Conservation (phyloP, 2,888 invertebrate species). For the Anodontia alba region DNA sequence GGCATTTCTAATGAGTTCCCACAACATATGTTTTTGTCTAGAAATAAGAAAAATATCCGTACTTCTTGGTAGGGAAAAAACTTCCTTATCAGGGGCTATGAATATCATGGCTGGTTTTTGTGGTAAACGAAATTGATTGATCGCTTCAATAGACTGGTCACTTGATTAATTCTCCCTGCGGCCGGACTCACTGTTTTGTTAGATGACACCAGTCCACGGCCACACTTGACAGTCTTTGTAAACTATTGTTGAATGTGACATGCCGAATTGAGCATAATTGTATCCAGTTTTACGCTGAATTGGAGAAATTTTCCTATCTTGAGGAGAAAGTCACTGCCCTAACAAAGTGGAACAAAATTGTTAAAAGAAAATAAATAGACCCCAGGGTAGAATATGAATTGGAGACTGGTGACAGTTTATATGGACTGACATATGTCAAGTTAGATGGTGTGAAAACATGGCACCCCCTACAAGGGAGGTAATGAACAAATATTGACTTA, state of each 20-base stretch:
- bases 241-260: slow-evolving; percentile 55
- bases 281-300: slow-evolving; percentile 45
- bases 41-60: too few relatives aligned
- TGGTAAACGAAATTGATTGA: slow-evolving; percentile 35
- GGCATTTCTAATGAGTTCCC: too few relatives aligned
- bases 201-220: slow-evolving; percentile 48
- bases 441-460: slow-evolving; percentile 34
- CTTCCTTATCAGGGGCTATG: too few relatives aligned
- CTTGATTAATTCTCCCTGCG: slow-evolving; percentile 59
- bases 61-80: too few relatives aligned
- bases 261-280: slow-evolving; percentile 54
- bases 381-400: slow-evolving; percentile 21
- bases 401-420: slow-evolving; percentile 19
- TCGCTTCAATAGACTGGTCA: slow-evolving; percentile 59
- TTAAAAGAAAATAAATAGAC: slow-evolving; percentile 38
- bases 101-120: background rate
- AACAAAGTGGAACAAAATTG: slow-evolving; percentile 24
- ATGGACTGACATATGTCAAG: slow-evolving; percentile 23
- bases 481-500: slow-evolving; percentile 14
- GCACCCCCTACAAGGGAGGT: slow-evolving; percentile 23
- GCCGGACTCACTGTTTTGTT: slow-evolving; percentile 45
- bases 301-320: slow-evolving; percentile 14
- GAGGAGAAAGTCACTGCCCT: slow-evolving; percentile 12
- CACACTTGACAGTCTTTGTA: slow-evolving; percentile 43
- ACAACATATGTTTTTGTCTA: too few relatives aligned